Evolutionary conservation across 1,140 invertebrate species (phyloP).

Genomic region (Nephila pilipes): DNA sequence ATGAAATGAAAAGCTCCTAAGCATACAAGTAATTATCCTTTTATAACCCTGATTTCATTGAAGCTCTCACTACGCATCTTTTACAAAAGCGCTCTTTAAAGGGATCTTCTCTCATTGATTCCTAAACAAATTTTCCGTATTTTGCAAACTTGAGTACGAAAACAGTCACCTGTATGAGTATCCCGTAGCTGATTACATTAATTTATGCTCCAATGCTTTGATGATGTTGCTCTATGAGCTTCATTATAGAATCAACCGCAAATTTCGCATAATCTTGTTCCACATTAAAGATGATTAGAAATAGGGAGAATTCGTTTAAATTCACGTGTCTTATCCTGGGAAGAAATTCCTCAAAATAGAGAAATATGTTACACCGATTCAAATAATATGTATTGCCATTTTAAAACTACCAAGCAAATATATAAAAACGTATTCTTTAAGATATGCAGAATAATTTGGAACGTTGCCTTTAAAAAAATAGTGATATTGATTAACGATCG

Average conservation of each 20-base stretch:
- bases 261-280: not conserved
- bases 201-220: conserved; percentile 18
- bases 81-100: not conserved
- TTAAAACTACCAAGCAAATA: too few relatives aligned
- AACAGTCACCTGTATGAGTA: not conserved
- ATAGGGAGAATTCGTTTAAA: not conserved
- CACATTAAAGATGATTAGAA: not conserved
- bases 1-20: not conserved
- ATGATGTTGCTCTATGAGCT: not conserved
- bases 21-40: too few relatives aligned
- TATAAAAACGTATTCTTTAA: too few relatives aligned
- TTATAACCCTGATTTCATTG: not conserved
- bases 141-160: not conserved
- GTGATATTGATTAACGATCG: too few relatives aligned
- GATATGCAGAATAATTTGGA: too few relatives aligned
- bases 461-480: too few relatives aligned
- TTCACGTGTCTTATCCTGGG: not conserved
- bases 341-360: too few relatives aligned
- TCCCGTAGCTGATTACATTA: not conserved
- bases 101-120: not conserved
- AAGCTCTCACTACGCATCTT: not conserved
- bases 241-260: conserved; percentile 1
- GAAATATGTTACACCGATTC: too few relatives aligned
- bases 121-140: not conserved
- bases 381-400: too few relatives aligned